Evolutionary conservation across 2,113 vertebrate species (phyloP), one percentile per base, ranked within the genome.

Genomic region (Coryphaenoides rupestris): DNA sequence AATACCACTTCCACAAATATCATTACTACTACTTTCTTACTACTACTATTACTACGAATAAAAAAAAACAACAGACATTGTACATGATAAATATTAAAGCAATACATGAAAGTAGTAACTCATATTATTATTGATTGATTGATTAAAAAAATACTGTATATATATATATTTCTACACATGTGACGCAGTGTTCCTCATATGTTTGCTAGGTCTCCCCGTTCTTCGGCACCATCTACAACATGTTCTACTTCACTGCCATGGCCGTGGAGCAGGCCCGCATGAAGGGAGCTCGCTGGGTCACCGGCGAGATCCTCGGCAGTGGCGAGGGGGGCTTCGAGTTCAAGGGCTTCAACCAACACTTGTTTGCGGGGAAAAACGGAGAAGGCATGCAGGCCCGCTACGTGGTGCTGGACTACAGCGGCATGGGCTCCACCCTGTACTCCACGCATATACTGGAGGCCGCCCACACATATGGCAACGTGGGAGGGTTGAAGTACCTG

Each of bases 161-260:
- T n/a, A n/a, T n/a, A n/a, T n/a, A n/a, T n/a, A 40, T 40, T 40
- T 40, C 33, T 40, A 2, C 33, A 10, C 33, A 40, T 6, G 24
- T 26, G 24, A 26, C 24, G 24, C 33, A 6, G 33, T 40, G 33
- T 40, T 5, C 47, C 47, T 15, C 19, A 46, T 19, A 5, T 55
- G n/a, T 19, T 33, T 3, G 5, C n/a, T 56, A 98, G 96, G 93
- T 95, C 60, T 95, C 95, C 63, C 96, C 96, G 0, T 93, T 98
- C 71, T 98, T 98, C 22, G 92, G 92, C 70, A 95, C 95, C 74
- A 93, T 98, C 86, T 98, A 96, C 61, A 95, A 96, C 69, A 92
- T 96, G 53, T 80, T 98, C 63, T 89, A 87, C 83, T 89, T 90
- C 84, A 83, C 89, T 69, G 94, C 92, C 1, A 84, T 76, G 63